phyloP scores from a whole-genome alignment of 2,888 invertebrate species.

The Malacosoma neustria region DNA sequence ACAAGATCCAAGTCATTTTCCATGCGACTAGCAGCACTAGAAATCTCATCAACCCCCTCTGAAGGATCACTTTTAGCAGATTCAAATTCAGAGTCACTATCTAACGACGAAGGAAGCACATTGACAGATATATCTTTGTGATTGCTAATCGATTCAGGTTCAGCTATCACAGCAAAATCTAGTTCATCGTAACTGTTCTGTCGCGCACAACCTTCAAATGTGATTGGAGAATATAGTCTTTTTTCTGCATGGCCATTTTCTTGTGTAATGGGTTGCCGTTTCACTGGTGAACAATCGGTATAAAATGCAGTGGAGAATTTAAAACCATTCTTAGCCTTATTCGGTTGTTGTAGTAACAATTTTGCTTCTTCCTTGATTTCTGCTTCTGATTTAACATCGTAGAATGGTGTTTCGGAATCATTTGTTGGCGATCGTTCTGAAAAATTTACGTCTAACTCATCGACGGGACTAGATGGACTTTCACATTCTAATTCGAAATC shows the following conservation, averaged over 20 bases:
- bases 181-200: constrained; percentile 57
- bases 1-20: constrained; percentile 33
- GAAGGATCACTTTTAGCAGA: constrained; percentile 65
- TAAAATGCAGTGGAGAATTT: constrained; percentile 56
- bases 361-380: constrained; percentile 48
- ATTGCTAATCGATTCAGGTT: constrained; percentile 25
- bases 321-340: constrained; percentile 66
- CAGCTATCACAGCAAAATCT: constrained; percentile 33
- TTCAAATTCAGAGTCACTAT: constrained; percentile 66
- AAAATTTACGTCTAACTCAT: constrained; percentile 70
- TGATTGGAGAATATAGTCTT: constrained; percentile 58
- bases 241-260: constrained; percentile 62
- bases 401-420: constrained; percentile 72
- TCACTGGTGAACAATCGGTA: constrained; percentile 53
- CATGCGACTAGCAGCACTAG: constrained; percentile 29
- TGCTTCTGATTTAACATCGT: constrained; percentile 63
- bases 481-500: constrained; percentile 79
- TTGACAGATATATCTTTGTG: constrained; percentile 32
- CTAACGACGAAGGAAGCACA: constrained; percentile 30
- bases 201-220: constrained; percentile 62
- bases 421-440: constrained; percentile 66
- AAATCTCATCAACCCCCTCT: constrained; percentile 39
- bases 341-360: constrained; percentile 53
- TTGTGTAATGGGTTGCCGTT: constrained; percentile 50
- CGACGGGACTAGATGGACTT: constrained; percentile 81